These are phyloP conservation scores for Chloroclysta siterata DNA, from an alignment of 2,888 invertebrate species.

Conservation along the genomic window DNA sequence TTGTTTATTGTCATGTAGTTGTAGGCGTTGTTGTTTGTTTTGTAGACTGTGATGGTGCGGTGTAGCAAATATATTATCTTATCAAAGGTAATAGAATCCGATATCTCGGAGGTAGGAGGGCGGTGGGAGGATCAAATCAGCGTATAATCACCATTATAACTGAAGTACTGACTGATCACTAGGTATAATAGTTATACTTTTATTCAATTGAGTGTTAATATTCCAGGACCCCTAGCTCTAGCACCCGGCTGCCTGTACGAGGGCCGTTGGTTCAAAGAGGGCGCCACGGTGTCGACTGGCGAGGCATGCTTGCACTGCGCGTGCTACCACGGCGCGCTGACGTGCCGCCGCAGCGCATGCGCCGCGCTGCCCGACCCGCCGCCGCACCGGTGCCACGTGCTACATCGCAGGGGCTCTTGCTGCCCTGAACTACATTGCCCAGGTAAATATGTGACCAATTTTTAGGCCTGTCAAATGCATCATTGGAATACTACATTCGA, in stretches of 20 bases:
- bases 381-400: constrained; percentile 89
- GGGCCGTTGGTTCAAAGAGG: constrained; percentile 87
- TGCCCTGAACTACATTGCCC: constrained; percentile 92
- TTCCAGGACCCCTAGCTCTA: constrained; percentile 25
- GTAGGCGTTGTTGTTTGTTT: background rate
- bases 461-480: no score
- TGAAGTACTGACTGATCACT: no score
- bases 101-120: no score
- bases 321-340: constrained; percentile 89
- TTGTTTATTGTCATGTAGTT: background rate
- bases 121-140: no score
- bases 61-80: no score
- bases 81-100: no score
- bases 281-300: constrained; percentile 87
- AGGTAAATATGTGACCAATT: constrained; percentile 64
- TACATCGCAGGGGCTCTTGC: constrained; percentile 88
- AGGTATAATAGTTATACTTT: no score
- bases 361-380: constrained; percentile 90
- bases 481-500: no score
- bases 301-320: constrained; percentile 92
- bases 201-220: background rate
- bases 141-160: no score
- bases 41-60: no score
- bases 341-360: constrained; percentile 92
- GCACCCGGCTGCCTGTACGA: constrained; percentile 88